These are phyloP conservation scores for Leptogaster cylindrica DNA, from an alignment of 2,888 invertebrate genomes.

Conservation along the genomic window DNA sequence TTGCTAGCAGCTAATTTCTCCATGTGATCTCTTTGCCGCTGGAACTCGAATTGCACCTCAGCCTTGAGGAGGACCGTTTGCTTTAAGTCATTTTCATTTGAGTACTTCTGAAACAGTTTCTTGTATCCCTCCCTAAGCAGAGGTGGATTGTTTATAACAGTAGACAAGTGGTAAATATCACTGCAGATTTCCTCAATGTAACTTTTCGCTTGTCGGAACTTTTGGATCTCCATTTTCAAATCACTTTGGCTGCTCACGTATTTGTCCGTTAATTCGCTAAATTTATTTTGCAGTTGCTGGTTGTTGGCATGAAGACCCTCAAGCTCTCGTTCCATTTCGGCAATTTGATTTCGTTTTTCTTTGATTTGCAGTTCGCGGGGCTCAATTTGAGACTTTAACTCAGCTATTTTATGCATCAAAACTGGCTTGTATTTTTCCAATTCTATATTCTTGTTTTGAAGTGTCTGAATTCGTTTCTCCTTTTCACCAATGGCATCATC, in stretches of 20 bases:
- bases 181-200: constrained; percentile 77
- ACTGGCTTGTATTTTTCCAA: constrained; percentile 92
- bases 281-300: constrained; percentile 71
- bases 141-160: constrained; percentile 75
- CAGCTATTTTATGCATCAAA: constrained; percentile 86
- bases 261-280: constrained; percentile 79
- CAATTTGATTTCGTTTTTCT: constrained; percentile 80
- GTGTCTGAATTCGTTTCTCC: constrained; percentile 81
- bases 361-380: constrained; percentile 85
- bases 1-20: constrained; percentile 63
- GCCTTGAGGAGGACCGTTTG: constrained; percentile 70
- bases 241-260: constrained; percentile 75
- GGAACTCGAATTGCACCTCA: constrained; percentile 77
- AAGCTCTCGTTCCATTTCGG: constrained; percentile 83
- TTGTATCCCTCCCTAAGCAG: constrained; percentile 56
- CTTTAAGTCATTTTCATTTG: constrained; percentile 72
- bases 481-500: constrained; percentile 85
- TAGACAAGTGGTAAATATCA: constrained; percentile 81
- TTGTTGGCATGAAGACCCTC: constrained; percentile 80
- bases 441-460: constrained; percentile 85
- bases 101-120: constrained; percentile 66
- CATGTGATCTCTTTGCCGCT: constrained; percentile 81
- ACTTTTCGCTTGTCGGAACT: constrained; percentile 68
- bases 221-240: constrained; percentile 69
- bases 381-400: constrained; percentile 84